Evolutionary conservation across 2,797 vertebrate species (phyloP).

Genomic region (Rhinella marina): DNA sequence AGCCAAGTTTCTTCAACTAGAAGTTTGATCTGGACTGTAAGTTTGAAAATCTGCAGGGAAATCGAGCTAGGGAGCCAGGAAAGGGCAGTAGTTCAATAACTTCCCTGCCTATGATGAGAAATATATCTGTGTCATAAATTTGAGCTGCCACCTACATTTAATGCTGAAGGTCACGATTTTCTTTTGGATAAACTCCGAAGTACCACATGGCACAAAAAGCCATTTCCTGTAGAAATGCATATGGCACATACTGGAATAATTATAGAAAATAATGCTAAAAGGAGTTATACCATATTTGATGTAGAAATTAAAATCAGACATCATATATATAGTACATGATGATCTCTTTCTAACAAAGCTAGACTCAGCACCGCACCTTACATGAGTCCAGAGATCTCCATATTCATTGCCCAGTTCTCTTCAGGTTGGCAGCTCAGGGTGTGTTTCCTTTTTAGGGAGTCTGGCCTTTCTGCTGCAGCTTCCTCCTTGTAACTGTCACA

Average conservation of each 20-base stretch:
- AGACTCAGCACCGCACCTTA: too few relatives aligned
- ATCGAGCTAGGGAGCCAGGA: slow-evolving; percentile 40
- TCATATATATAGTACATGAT: too few relatives aligned
- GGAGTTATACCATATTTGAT: too few relatives aligned
- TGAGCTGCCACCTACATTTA: slow-evolving; percentile 42
- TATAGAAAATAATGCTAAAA: not conserved
- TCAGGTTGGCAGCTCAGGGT: too few relatives aligned
- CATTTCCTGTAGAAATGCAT: not conserved
- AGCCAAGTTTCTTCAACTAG: slow-evolving; percentile 60
- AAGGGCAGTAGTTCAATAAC: slow-evolving; percentile 59
- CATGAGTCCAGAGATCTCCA: too few relatives aligned
- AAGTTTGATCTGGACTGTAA: slow-evolving; percentile 60
- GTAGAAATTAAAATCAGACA: too few relatives aligned
- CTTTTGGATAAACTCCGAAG: slow-evolving; percentile 40
- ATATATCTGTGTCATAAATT: slow-evolving; percentile 58
- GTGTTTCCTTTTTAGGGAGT: too few relatives aligned
- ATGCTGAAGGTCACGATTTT: slow-evolving; percentile 51
- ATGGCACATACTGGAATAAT: not conserved
- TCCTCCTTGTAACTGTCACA: too few relatives aligned
- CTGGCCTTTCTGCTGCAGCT: too few relatives aligned
- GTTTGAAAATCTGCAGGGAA: slow-evolving; percentile 56
- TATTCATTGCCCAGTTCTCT: too few relatives aligned
- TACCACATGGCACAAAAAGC: slow-evolving; percentile 10
- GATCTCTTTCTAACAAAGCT: too few relatives aligned
- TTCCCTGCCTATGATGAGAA: slow-evolving; percentile 52